Evolutionary conservation across 1,140 invertebrate genomes (phyloP).

Genomic region (Cataglyphis hispanica): DNA sequence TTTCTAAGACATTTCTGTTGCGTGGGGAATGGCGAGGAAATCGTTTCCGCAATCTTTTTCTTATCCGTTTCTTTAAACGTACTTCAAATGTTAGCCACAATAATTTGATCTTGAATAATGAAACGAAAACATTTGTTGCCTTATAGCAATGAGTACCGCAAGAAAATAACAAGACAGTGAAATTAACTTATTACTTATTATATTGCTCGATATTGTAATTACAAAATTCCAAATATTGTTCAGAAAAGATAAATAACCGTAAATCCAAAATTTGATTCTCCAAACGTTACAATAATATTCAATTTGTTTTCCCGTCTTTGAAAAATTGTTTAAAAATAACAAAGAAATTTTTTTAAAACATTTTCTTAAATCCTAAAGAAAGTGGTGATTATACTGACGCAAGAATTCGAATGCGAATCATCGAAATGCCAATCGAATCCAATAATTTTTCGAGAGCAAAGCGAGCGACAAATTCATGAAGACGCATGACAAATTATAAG

Average conservation of each 20-base stretch:
- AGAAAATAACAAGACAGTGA: not conserved
- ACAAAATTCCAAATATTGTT: not conserved
- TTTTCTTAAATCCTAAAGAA: no score
- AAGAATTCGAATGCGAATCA: not conserved
- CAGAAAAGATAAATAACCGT: not conserved
- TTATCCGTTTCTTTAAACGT: slow-evolving; percentile 15
- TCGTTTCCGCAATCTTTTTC: not conserved
- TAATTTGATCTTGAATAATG: not conserved
- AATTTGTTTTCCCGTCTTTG: not conserved
- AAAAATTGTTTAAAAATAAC: not conserved
- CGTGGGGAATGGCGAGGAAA: not conserved
- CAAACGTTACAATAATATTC: not conserved
- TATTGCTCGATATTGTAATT: not conserved
- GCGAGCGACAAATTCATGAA: slow-evolving; percentile 53
- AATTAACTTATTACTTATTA: not conserved
- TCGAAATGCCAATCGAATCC: not conserved
- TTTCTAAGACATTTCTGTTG: slow-evolving; percentile 18
- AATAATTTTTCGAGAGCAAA: slow-evolving; percentile 47
- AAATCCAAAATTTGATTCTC: not conserved
- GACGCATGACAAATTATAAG: slow-evolving; percentile 58
- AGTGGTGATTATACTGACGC: not conserved
- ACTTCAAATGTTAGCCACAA: not conserved
- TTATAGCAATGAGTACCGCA: not conserved
- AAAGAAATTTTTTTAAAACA: not conserved
- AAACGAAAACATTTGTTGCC: not conserved